Evolutionary conservation across 2,113 vertebrate genomes (phyloP).

Genomic region (Halichoeres trimaculatus): DNA sequence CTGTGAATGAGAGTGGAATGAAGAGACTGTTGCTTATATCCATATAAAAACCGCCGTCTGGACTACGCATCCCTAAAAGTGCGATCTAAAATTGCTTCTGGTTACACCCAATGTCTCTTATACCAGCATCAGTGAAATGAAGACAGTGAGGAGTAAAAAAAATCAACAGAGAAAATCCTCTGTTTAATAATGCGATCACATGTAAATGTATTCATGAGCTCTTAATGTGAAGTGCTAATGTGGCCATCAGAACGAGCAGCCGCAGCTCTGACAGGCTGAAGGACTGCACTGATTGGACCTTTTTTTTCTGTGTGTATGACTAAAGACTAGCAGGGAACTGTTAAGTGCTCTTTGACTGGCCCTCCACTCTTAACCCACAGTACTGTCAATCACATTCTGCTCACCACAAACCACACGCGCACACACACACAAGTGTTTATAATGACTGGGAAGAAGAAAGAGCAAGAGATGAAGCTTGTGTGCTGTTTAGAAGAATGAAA

Average conservation of each 20-base stretch:
- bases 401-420: neutral
- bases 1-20: too few relatives aligned
- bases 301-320: constrained; percentile 30
- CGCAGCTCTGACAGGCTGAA: constrained; percentile 10
- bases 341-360: constrained; percentile 50
- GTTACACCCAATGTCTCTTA: neutral
- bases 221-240: constrained; percentile 56
- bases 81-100: too few relatives aligned
- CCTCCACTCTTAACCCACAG: constrained; percentile 35
- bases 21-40: too few relatives aligned
- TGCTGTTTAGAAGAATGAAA: neutral
- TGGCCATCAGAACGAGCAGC: constrained; percentile 12
- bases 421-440: constrained; percentile 1
- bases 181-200: constrained; percentile 38
- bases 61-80: too few relatives aligned
- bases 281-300: constrained; percentile 49
- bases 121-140: neutral
- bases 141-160: neutral
- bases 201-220: constrained; percentile 62
- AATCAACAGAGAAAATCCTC: constrained; percentile 14
- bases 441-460: neutral
- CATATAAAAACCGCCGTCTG: too few relatives aligned
- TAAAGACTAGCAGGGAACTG: constrained; percentile 44
- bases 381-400: constrained; percentile 17
- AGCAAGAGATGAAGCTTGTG: neutral